phyloP scores from a whole-genome alignment of 37 sponge, comb jelly and placozoan genomes.

The Halisarca cf. caerulea region DNA sequence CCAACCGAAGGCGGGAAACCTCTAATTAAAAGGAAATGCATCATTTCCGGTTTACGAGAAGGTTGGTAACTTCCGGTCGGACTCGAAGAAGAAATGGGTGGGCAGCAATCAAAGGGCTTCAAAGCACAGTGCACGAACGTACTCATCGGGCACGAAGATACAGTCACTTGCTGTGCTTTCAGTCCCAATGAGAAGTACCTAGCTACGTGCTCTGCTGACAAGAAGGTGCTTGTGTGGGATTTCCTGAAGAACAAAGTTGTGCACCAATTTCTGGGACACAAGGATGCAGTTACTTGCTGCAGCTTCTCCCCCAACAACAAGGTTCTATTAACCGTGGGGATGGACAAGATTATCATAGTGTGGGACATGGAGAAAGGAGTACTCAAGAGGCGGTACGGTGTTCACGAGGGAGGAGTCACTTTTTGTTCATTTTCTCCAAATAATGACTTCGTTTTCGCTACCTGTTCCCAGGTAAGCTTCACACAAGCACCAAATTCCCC shows the following conservation, averaged over 20 bases:
- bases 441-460: conserved; percentile 47
- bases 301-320: conserved; percentile 73
- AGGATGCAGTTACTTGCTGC: conserved; percentile 64
- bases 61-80: not conserved
- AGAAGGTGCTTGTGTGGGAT: conserved; percentile 67
- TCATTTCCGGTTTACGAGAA: not conserved
- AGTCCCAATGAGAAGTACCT: conserved; percentile 65
- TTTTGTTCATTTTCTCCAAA: conserved; percentile 61
- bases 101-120: conserved; percentile 21
- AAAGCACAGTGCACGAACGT: conserved; percentile 44
- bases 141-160: conserved; percentile 65
- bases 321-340: conserved; percentile 55
- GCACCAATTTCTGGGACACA: conserved; percentile 49
- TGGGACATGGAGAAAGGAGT: conserved; percentile 66
- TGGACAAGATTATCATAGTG: conserved; percentile 56
- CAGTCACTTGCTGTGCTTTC: conserved; percentile 61
- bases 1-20: conserved; percentile 3
- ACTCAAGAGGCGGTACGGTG: conserved; percentile 34
- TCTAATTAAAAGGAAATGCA: not conserved
- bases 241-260: conserved; percentile 35
- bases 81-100: conserved; percentile 10
- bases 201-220: conserved; percentile 70
- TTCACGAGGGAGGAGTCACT: conserved; percentile 41
- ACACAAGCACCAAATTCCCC: too few species aligned
- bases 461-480: conserved; percentile 41